These are phyloP conservation scores for Cataglyphis cursor DNA, from an alignment of 2,888 invertebrate genomes.

Conservation along the genomic window DNA sequence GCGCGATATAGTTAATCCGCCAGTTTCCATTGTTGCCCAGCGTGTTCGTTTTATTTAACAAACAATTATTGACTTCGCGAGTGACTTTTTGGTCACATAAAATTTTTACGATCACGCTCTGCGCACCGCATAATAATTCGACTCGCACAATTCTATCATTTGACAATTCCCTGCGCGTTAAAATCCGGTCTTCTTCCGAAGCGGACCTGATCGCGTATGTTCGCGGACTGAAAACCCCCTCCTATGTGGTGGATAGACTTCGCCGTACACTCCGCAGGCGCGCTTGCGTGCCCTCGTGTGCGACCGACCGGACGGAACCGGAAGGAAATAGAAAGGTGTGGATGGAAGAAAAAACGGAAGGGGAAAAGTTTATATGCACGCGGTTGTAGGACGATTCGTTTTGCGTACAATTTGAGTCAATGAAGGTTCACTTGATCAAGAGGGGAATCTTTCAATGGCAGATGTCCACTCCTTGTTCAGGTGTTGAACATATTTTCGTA, in stretches of 20 bases:
- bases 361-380: conserved; percentile 70
- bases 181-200: conserved; percentile 55
- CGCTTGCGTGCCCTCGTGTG: conserved; percentile 82
- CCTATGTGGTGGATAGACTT: conserved; percentile 60
- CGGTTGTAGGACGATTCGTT: conserved; percentile 52
- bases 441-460: conserved; percentile 15
- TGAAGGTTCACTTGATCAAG: conserved; percentile 41
- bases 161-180: not conserved
- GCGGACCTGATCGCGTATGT: conserved; percentile 66
- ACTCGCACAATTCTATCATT: conserved; percentile 11
- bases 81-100: conserved; percentile 57
- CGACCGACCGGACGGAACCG: conserved; percentile 84
- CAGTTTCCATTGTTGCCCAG: conserved; percentile 74
- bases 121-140: conserved; percentile 33
- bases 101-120: conserved; percentile 48
- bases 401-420: conserved; percentile 48
- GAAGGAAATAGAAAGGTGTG: conserved; percentile 84
- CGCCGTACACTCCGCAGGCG: conserved; percentile 67
- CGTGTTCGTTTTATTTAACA: not conserved
- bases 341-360: conserved; percentile 71
- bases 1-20: conserved; percentile 76
- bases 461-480: not conserved
- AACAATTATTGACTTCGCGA: conserved; percentile 2
- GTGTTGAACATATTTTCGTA: not conserved
- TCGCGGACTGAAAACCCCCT: conserved; percentile 71